A percentile compares a stretch with the other conserved stretches of the same genome.
Evolutionary conservation across 2,113 vertebrate genomes (phyloP).

Genomic region (Sturnira hondurensis): DNA sequence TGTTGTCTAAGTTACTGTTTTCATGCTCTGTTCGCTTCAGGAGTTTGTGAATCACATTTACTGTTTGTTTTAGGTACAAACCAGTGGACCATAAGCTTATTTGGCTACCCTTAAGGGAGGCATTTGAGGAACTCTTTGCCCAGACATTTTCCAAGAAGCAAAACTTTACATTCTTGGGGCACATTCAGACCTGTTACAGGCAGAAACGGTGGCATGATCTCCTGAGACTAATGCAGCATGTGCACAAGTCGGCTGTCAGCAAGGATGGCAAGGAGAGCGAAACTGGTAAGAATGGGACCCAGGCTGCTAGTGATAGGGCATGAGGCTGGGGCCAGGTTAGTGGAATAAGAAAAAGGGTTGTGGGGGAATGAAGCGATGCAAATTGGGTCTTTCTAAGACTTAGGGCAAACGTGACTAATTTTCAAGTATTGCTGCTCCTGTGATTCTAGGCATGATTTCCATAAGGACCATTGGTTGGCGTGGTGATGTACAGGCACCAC

Average conservation of each 20-base stretch:
- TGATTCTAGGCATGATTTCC: background rate
- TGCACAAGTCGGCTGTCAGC: conserved; percentile 90
- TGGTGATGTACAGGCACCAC: background rate
- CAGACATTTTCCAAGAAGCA: conserved; percentile 97
- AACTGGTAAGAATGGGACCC: conserved; percentile 81
- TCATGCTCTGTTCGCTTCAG: background rate
- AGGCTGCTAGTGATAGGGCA: background rate
- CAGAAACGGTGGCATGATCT: conserved; percentile 96
- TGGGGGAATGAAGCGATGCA: background rate
- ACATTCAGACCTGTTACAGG: conserved; percentile 96
- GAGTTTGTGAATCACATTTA: conserved; percentile 13
- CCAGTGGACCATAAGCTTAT: conserved; percentile 95
- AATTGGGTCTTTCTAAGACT: background rate
- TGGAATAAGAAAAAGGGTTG: background rate
- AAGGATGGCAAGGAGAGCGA: conserved; percentile 87
- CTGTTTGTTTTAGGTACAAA: conserved; percentile 87
- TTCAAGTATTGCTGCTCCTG: background rate
- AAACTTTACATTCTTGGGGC: conserved; percentile 95
- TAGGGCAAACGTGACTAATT: background rate
- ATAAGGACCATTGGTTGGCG: background rate
- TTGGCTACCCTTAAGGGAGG: conserved; percentile 92
- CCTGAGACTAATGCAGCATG: conserved; percentile 96
- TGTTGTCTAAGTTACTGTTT: background rate
- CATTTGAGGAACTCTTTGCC: conserved; percentile 95
- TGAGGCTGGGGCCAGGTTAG: background rate